Base-by-base conservation (phyloP, 37 sponge, comb jelly and placozoan genomes). In the Cladorhizidae sp. region DNA sequence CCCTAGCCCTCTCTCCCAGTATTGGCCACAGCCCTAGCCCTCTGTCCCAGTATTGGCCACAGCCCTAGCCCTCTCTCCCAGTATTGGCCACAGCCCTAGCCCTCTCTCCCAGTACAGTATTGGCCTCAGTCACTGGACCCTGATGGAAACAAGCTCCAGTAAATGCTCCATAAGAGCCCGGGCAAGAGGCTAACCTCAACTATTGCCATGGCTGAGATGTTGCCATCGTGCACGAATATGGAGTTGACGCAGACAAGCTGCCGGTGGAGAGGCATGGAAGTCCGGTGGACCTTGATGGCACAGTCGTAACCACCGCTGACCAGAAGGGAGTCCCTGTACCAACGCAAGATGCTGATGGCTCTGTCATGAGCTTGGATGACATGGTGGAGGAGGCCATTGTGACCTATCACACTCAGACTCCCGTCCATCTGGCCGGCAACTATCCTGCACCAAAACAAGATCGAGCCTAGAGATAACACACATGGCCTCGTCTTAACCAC, bases 361-460 rank as follows among this genome's bases (percentile, higher is more conserved):
- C 63, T 76, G 50, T 37, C 38, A 64, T 88, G 89, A 54, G 89
- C 75, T 25, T 42, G 69, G 59, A 88, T 54, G 64, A 73, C 36
- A 9, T 81, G 50, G 7, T 33, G 50, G 50, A 73, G 50, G 3
- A 35, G 31, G 1, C 93, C 89, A 57, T 73, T 51, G 42, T 57
- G 68, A 23, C 82, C 77, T 43, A 88, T 77, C 75, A 85, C 23
- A 43, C 78, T 37, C 50, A 93, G 49, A 38, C 28, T 41, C 3
- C 93, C 93, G 81, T 85, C 83, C 84, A 88, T 74, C 54, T 79
- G 84, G 51, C 93, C 93, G 39, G 85, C 40, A 0, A 84, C 28
- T 14, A 87, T 68, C 5, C 92, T 92, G 69, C 5, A 72, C 49
- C 49, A 45, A 9, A 9, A 45, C 5, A 12, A 9, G 9, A 45